phyloP scores from a whole-genome alignment of 2,113 vertebrate genomes.

The western clawed frog (Xenopus tropicalis) region UCB_Xtro_10.0 CM004444.2:40573001-40573500 shows the following conservation, averaged over 20 bases:
- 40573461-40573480: conserved; percentile 45
- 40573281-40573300: conserved; percentile 55
- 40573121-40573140: conserved; percentile 37
- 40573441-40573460: conserved; percentile 43
- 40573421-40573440: conserved; percentile 45
- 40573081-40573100: conserved; percentile 37
- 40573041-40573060: conserved; percentile 34
- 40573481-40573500: conserved; percentile 42
- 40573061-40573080: conserved; percentile 38
- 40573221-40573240: conserved; percentile 45
- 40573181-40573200: conserved; percentile 43
- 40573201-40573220: conserved; percentile 45
- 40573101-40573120: conserved; percentile 31
- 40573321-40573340: conserved; percentile 57
- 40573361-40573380: conserved; percentile 57
- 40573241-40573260: conserved; percentile 56
- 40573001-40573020: background rate
- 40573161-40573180: conserved; percentile 35
- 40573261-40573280: conserved; percentile 53
- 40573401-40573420: conserved; percentile 48
- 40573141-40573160: conserved; percentile 28
- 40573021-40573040: conserved; percentile 23
- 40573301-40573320: conserved; percentile 55
- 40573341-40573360: conserved; percentile 53
- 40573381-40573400: conserved; percentile 42